Evolutionary conservation across 1,140 invertebrate genomes (phyloP).

Genomic region (Listronotus oregonensis): DNA sequence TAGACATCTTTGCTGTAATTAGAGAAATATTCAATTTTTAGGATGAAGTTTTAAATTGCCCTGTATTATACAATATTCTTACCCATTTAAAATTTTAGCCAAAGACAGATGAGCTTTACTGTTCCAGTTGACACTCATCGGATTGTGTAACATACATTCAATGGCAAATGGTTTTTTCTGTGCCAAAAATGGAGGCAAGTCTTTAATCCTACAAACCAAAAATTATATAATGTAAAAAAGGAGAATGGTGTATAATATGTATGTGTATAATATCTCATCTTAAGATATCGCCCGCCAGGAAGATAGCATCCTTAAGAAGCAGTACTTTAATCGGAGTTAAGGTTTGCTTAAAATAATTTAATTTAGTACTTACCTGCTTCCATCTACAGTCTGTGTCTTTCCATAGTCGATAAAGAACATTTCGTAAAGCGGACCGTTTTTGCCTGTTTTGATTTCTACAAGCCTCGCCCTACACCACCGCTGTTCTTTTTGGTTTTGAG

Average conservation of each 20-base stretch:
- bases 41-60: no score
- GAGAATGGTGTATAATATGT: no score
- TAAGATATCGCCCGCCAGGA: no score
- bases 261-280: no score
- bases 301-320: no score
- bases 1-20: conserved; percentile 38
- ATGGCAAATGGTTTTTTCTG: conserved; percentile 34
- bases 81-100: conserved; percentile 37
- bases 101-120: conserved; percentile 36
- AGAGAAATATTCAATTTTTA: background rate
- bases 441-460: conserved; percentile 24
- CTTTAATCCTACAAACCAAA: conserved; percentile 28
- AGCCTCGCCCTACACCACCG: conserved; percentile 38
- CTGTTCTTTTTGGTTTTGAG: conserved; percentile 24
- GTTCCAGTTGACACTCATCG: conserved; percentile 27
- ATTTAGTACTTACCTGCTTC: conserved; percentile 18
- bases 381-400: conserved; percentile 32
- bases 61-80: background rate
- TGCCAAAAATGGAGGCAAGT: conserved; percentile 22
- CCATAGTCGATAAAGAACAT: conserved; percentile 44
- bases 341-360: no score
- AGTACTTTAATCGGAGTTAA: no score
- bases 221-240: no score
- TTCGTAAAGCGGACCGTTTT: conserved; percentile 27
- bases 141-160: conserved; percentile 38